These are phyloP conservation scores for Eptesicus fuscus DNA, from an alignment of 2,113 vertebrate genomes.

Conservation along the genomic window DNA sequence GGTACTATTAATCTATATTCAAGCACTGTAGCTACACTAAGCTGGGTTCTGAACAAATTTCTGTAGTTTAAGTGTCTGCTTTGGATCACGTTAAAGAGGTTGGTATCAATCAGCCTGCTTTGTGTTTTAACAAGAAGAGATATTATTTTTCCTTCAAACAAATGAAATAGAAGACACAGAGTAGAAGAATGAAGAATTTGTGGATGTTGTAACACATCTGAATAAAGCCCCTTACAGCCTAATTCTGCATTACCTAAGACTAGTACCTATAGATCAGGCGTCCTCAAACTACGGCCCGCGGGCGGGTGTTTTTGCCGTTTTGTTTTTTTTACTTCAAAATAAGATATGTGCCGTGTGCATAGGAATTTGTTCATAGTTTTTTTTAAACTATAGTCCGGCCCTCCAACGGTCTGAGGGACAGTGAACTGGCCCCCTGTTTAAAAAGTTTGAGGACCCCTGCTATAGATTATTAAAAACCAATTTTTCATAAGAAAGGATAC, in stretches of 20 bases:
- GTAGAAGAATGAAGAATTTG: neutral
- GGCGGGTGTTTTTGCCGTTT: too few relatives aligned
- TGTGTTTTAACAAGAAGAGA: neutral
- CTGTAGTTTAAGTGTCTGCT: neutral
- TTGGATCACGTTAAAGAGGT: neutral
- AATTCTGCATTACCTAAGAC: neutral
- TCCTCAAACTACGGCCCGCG: too few relatives aligned
- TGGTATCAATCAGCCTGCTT: neutral
- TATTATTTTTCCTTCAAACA: neutral
- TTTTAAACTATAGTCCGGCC: too few relatives aligned
- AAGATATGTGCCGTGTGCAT: too few relatives aligned
- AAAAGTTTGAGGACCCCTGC: neutral
- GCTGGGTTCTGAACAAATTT: neutral
- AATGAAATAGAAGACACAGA: neutral
- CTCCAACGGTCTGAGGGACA: too few relatives aligned
- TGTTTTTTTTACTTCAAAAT: too few relatives aligned
- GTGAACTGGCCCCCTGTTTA: too few relatives aligned
- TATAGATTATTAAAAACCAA: neutral
- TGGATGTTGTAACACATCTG: neutral
- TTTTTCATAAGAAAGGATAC: neutral
- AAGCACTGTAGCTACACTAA: neutral
- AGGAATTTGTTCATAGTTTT: too few relatives aligned
- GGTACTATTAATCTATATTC: neutral
- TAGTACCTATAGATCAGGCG: neutral
- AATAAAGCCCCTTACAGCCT: neutral